phyloP scores from a whole-genome alignment of 2,113 vertebrate species.

The Ameiurus melas region DNA sequence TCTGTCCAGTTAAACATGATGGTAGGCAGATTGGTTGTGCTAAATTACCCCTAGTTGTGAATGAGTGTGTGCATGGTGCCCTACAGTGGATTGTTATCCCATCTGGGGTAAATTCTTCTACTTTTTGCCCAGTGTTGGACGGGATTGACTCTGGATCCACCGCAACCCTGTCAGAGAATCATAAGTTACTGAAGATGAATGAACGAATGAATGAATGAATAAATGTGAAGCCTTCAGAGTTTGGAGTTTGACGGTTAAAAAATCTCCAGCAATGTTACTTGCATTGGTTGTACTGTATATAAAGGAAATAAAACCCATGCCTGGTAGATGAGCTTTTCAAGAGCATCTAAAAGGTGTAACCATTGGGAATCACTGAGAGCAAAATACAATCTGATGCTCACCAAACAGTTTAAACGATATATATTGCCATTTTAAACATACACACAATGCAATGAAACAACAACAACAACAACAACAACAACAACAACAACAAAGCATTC shows the following conservation, averaged over 20 bases:
- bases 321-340: not conserved
- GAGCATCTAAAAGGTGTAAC: not conserved
- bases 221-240: not conserved
- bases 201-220: not conserved
- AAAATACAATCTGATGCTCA: not conserved
- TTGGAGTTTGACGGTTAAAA: not conserved
- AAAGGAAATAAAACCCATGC: not conserved
- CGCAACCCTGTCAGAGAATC: not conserved
- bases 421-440: not conserved
- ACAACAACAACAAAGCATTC: not conserved
- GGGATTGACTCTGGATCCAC: not conserved
- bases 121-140: too few species aligned
- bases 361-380: not conserved
- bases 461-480: not conserved
- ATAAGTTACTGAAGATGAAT: not conserved
- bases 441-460: not conserved
- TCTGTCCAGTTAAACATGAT: not conserved
- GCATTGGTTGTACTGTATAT: not conserved
- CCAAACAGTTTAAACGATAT: not conserved
- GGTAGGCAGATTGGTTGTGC: too few species aligned
- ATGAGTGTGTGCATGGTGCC: not conserved
- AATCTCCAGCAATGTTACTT: not conserved
- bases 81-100: not conserved
- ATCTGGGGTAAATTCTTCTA: not conserved
- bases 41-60: not conserved